phyloP scores from a whole-genome alignment of 2,113 vertebrate species.

The Blennius ocellaris region DNA sequence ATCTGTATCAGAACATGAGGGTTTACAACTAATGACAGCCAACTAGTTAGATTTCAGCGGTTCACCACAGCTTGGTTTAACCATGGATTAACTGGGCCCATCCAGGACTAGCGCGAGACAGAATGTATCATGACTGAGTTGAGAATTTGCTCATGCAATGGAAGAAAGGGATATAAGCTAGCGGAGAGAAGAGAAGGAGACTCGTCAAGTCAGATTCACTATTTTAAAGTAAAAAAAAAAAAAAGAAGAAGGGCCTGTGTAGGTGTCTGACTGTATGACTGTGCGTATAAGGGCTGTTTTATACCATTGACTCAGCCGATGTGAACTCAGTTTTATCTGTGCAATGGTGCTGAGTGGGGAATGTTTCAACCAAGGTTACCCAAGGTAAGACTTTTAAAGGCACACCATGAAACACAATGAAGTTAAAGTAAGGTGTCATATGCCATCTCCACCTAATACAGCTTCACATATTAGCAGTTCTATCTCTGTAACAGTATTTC shows the following conservation, averaged over 20 bases:
- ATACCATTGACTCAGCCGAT: slow-evolving; percentile 42
- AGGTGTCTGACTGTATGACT: slow-evolving; percentile 3
- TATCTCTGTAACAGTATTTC: slow-evolving; percentile 7
- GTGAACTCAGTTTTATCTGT: slow-evolving; percentile 30
- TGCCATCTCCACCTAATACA: slow-evolving; percentile 11
- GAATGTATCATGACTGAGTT: slow-evolving; percentile 48
- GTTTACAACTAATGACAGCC: slow-evolving; percentile 78
- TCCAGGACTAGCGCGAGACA: slow-evolving; percentile 56
- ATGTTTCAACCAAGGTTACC: slow-evolving; percentile 28
- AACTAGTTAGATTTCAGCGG: slow-evolving; percentile 78
- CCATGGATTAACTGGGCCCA: slow-evolving; percentile 72
- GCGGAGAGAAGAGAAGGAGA: slow-evolving; percentile 22
- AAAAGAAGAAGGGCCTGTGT: slow-evolving; percentile 30
- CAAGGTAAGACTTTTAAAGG: slow-evolving; percentile 12
- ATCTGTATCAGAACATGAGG: slow-evolving; percentile 78
- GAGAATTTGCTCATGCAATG: slow-evolving; percentile 38
- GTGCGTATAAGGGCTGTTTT: slow-evolving; percentile 26
- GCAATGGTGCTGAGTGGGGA: slow-evolving; percentile 11
- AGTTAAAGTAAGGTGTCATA: neutral
- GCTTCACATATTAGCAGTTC: neutral
- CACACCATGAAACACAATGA: neutral
- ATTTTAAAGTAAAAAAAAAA: slow-evolving; percentile 15
- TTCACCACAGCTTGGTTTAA: slow-evolving; percentile 73
- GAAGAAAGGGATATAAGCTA: slow-evolving; percentile 38
- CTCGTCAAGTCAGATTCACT: slow-evolving; percentile 31